phyloP scores from a whole-genome alignment of 2,113 vertebrate species.

The Mugil cephalus region DNA sequence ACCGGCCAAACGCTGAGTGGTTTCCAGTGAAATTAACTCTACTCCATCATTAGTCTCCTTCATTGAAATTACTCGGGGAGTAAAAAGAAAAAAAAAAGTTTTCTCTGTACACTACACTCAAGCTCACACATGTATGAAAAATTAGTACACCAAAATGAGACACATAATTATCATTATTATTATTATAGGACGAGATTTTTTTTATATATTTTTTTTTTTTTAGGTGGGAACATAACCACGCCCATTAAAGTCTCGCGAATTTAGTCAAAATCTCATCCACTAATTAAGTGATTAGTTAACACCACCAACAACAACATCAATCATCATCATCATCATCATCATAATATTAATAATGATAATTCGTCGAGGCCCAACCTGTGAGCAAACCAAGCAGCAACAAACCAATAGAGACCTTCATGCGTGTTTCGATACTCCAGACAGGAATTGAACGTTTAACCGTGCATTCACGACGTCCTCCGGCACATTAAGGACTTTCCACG shows the following conservation, averaged over 20 bases:
- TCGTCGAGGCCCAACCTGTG: background rate
- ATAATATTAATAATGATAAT: too few species aligned
- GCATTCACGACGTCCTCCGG: background rate
- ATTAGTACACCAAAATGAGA: too few species aligned
- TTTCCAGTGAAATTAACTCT: constrained; percentile 34
- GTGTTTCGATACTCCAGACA: background rate
- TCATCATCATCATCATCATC: too few species aligned
- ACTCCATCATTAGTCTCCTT: constrained; percentile 33
- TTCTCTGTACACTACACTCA: background rate
- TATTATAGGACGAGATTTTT: too few species aligned
- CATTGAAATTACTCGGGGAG: constrained; percentile 14
- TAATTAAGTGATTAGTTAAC: background rate
- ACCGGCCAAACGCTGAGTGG: constrained; percentile 15
- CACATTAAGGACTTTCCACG: background rate
- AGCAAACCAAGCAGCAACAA: background rate
- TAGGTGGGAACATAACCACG: background rate
- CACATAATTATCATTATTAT: too few species aligned
- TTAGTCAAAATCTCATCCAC: background rate
- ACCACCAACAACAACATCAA: too few species aligned
- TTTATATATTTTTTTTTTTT: too few species aligned
- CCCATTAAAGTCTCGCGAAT: background rate
- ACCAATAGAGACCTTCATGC: accelerated
- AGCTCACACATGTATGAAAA: background rate
- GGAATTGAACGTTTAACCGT: background rate
- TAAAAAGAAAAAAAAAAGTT: background rate